Evolutionary conservation across 2,797 vertebrate species (phyloP), one percentile per base, ranked within the genome.

Genomic region (Crenichthys baileyi): DNA sequence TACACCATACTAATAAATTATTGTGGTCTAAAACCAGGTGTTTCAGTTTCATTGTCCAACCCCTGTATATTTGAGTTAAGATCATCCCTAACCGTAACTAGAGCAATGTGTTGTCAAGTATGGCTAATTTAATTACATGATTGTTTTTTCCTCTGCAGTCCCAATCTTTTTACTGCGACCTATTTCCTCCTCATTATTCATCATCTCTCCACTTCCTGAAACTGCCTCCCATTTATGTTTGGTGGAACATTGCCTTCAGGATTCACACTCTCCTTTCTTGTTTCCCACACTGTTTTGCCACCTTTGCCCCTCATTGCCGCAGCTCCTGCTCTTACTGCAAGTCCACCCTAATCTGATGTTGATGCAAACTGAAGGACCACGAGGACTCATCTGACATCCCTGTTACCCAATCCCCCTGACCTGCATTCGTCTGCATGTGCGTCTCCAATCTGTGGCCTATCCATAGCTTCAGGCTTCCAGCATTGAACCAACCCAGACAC

Each of bases 341-440:
- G 75, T 85, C 77, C 82, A 41, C 87, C 78, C 78, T 90, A 84
- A 88, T 91, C 79, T 95, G 94, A 96, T 73, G 79, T 39, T 95
- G 92, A 96, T 95, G 83, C 89, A 85, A 93, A 92, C 89, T 88
- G 95, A 96, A 93, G 85, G 83, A 88, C 79, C 89, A 89, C 90
- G 94, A 90, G 89, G 87, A 78, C 89, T 93, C 83, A 84, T 88
- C 90, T 70, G 88, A 91, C 85, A 83, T 89, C 89, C 86, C 85
- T 36, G 65, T 82, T 82, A 82, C 48, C 31, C 55, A 29, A 82
- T 70, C 76, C 72, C 82, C 79, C 79, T 77, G 79, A 85, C 80
- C 87, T 86, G 76, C 86, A 90, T 87, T 92, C 86, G 87, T 71
- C 84, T 82, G 85, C 82, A 79, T 89, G 85, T 90, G 89, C 56